phyloP scores from a whole-genome alignment of 2,797 vertebrate species.

The Oophaga sylvatica region DNA sequence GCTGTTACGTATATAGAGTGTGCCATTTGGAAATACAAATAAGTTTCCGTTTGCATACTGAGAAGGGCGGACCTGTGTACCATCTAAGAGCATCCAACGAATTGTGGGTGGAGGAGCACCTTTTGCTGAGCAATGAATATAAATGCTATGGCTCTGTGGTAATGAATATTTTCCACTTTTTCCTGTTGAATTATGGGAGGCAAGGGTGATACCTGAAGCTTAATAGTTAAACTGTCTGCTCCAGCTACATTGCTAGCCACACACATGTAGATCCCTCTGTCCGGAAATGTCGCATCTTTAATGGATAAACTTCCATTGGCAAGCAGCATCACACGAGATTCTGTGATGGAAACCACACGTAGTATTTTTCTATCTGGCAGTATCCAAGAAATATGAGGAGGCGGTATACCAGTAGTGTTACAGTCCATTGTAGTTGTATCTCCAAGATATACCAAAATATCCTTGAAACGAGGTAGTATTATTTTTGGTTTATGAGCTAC shows the following conservation, averaged over 20 bases:
- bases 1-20: constrained; percentile 79
- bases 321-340: constrained; percentile 74
- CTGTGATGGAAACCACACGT: constrained; percentile 60
- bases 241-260: constrained; percentile 84
- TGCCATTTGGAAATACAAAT: constrained; percentile 89
- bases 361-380: constrained; percentile 83
- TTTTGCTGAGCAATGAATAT: constrained; percentile 83
- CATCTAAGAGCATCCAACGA: constrained; percentile 83
- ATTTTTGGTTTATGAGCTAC: constrained; percentile 78
- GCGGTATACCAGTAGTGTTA: constrained; percentile 78
- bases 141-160: constrained; percentile 73
- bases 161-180: constrained; percentile 78
- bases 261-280: constrained; percentile 87
- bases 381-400: constrained; percentile 84
- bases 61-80: constrained; percentile 77
- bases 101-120: constrained; percentile 79
- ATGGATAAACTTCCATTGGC: constrained; percentile 82
- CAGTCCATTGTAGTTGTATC: constrained; percentile 81
- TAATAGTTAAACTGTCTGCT: constrained; percentile 80
- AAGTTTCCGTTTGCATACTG: constrained; percentile 79
- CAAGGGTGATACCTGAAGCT: constrained; percentile 79
- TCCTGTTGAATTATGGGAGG: constrained; percentile 84
- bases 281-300: constrained; percentile 73
- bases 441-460: constrained; percentile 79
- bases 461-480: constrained; percentile 77